Percentiles rank a stretch among this genome's conserved stretches.
Conservation (phyloP, 2,888 invertebrate genomes). For the Leptopilina myrica region DNA sequence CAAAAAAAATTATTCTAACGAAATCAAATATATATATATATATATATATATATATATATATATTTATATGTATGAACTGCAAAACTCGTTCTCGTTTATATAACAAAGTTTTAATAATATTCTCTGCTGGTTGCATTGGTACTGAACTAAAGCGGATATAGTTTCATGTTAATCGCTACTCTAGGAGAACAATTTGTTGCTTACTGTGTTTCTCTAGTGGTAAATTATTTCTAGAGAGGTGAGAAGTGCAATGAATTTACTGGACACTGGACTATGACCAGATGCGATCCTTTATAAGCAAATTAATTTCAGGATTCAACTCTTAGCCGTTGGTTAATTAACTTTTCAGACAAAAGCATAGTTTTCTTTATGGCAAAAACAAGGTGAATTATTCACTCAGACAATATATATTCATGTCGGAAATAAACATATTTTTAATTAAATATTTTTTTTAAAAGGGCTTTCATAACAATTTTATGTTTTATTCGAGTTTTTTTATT, state of each 20-base stretch:
- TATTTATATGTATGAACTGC: neutral
- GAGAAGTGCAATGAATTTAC: conserved; percentile 26
- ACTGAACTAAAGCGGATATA: conserved; percentile 9
- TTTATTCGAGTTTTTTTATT: too few relatives aligned
- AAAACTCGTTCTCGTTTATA: neutral
- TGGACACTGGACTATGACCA: neutral
- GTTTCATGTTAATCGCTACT: conserved; percentile 4
- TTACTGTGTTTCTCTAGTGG: neutral
- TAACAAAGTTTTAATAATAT: conserved; percentile 15
- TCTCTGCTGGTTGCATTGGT: neutral
- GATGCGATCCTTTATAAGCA: neutral
- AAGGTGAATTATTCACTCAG: neutral
- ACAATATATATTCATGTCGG: neutral
- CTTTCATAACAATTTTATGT: too few relatives aligned
- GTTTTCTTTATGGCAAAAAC: neutral
- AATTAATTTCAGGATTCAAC: conserved; percentile 29
- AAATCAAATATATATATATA: too few relatives aligned
- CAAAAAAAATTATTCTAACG: too few relatives aligned
- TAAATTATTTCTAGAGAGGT: conserved; percentile 14
- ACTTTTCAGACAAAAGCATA: neutral
- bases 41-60: too few relatives aligned
- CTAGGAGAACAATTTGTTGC: conserved; percentile 20
- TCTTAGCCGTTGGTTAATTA: conserved; percentile 4
- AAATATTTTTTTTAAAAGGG: neutral
- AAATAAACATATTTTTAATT: neutral